Evolutionary conservation across 2,797 vertebrate genomes (phyloP).

Genomic region (Craterocephalus amniculus): DNA sequence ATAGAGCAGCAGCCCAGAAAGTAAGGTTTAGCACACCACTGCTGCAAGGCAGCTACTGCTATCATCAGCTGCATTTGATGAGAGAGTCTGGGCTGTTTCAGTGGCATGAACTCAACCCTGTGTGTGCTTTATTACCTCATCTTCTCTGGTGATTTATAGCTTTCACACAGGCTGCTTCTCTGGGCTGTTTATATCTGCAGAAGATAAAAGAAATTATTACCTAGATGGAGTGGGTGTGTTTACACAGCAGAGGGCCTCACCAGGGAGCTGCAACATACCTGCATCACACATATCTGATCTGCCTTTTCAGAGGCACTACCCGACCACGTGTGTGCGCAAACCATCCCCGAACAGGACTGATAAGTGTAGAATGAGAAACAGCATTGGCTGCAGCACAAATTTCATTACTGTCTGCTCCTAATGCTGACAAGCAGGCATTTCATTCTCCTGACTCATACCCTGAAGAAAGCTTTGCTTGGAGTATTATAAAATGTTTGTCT

Average conservation of each 20-base stretch:
- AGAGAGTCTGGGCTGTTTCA: slow-evolving; percentile 46
- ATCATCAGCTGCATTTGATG: slow-evolving; percentile 54
- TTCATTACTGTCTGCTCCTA: slow-evolving; percentile 13
- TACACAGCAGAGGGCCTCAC: slow-evolving; percentile 53
- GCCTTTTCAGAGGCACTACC: slow-evolving; percentile 49
- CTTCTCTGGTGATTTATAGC: slow-evolving; percentile 69
- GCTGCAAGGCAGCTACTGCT: slow-evolving; percentile 48
- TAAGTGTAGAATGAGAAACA: slow-evolving; percentile 21
- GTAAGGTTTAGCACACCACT: slow-evolving; percentile 25
- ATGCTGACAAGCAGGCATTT: slow-evolving; percentile 33
- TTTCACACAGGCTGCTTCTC: slow-evolving; percentile 60
- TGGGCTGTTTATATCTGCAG: slow-evolving; percentile 70
- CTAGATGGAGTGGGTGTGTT: slow-evolving; percentile 61
- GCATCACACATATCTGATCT: slow-evolving; percentile 51
- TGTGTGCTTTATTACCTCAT: slow-evolving; percentile 77
- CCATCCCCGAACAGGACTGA: slow-evolving; percentile 15
- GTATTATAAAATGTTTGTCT: slow-evolving; percentile 25
- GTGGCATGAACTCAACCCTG: slow-evolving; percentile 34
- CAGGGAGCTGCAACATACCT: slow-evolving; percentile 47
- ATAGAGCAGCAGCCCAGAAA: slow-evolving; percentile 20
- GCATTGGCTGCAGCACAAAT: slow-evolving; percentile 34
- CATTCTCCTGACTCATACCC: slow-evolving; percentile 21
- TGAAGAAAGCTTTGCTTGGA: slow-evolving; percentile 14
- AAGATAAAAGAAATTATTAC: slow-evolving; percentile 79
- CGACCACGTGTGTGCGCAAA: slow-evolving; percentile 31